These are phyloP conservation scores for Gracilinanus agilis DNA, from an alignment of 2,113 vertebrate genomes.

Conservation along the genomic window DNA sequence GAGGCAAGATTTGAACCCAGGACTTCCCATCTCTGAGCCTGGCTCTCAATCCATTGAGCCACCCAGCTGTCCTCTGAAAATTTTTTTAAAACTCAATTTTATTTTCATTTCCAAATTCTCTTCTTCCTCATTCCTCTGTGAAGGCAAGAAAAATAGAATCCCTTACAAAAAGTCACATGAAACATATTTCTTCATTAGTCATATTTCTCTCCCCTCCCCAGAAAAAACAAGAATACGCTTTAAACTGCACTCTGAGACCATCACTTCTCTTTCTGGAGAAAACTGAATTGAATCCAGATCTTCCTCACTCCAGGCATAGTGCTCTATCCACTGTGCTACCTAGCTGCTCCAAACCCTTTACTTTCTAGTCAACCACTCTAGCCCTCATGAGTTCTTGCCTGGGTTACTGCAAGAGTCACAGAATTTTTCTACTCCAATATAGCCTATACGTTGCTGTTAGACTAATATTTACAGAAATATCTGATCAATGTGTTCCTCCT, in stretches of 20 bases:
- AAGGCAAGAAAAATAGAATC: background rate
- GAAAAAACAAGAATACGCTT: background rate
- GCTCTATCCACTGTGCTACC: no score
- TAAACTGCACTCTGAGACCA: background rate
- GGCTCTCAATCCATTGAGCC: no score
- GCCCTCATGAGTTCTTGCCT: background rate
- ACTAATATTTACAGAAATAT: background rate
- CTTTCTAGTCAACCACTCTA: background rate
- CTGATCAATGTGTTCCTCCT: background rate
- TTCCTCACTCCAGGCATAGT: no score
- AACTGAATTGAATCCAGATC: no score
- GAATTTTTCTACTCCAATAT: background rate
- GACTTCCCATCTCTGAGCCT: no score
- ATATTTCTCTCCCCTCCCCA: background rate
- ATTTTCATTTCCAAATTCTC: background rate
- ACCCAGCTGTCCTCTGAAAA: no score
- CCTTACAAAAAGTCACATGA: background rate
- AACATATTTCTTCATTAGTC: background rate
- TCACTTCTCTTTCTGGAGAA: no score
- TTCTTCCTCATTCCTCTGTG: background rate
- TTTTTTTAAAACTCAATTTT: background rate
- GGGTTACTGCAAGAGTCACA: background rate
- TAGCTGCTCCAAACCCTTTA: no score
- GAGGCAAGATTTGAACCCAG: no score
- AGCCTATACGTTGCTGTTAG: background rate